Base-by-base conservation (phyloP, 2,888 invertebrate species). In the Phasia obesa region DNA sequence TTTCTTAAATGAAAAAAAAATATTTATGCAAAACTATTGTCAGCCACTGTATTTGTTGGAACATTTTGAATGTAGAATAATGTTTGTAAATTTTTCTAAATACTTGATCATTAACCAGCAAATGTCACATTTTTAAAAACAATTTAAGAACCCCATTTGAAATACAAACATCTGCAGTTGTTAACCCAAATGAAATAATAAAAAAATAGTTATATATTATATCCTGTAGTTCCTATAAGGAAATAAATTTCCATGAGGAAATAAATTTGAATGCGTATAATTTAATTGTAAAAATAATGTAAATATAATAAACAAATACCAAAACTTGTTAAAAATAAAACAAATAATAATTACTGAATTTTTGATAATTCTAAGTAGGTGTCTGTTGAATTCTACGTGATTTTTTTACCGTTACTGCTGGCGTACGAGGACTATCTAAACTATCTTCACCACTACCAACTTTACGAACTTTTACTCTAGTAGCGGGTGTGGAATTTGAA, bases 401-500 rank as follows among this genome's bases (percentile, higher is more conserved):
- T 71, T 89, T 89, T 73, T 88, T 88, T 2, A 89, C 85, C 13
- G 88, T 88, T 5, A 89, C 88, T 0, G 85, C 86, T 0, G 89
- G 88, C 1, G 88, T 88, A 9, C 86, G 87, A 3, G 89, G 88
- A 86, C 89, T 89, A 7, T 70, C 73, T 25, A 47, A 27, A 4
- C 25, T 47, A 25, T 76, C 81, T 27, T 82, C 81, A 4, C 5
- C 86, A 79, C 79, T 77, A 25, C 86, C 87, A 0, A 90, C 80
- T 59, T 89, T 90, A 4, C 89, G 88, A 4, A 90, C 84, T 38
- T 90, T 90, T 0, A 90, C 86, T 3, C 87, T 87, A 0, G 89
- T 89, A 11, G 86, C 87, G 0, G 90, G 89, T 0, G 90, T 86
- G 4, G 67, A 71, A 78, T 4, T 76, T 17, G 15, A 77, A 44